A percentile compares a stretch with the other conserved stretches of the same genome.
These are phyloP conservation scores for Epinotia nisella DNA, from an alignment of 2,888 invertebrate species.

Conservation along the genomic window DNA sequence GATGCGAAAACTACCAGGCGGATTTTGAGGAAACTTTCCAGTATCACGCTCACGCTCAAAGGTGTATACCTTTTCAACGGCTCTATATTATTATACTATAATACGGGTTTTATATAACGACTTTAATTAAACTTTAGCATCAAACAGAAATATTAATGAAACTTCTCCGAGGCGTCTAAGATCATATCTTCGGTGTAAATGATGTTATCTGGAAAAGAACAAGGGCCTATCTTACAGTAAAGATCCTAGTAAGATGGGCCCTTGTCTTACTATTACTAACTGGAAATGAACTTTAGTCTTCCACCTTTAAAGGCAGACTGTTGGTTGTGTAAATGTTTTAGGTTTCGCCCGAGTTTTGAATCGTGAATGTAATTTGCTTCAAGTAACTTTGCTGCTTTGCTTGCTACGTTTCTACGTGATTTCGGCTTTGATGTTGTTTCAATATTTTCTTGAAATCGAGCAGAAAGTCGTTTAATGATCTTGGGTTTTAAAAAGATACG, in stretches of 20 bases:
- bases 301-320: neutral
- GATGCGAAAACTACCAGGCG: too few species aligned
- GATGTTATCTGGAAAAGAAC: neutral
- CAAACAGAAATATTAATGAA: constrained; percentile 27
- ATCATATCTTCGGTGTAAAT: constrained; percentile 9
- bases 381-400: constrained; percentile 12
- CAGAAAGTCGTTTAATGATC: neutral
- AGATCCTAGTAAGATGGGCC: neutral
- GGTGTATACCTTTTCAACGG: neutral
- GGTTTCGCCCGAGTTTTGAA: neutral
- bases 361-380: constrained; percentile 9
- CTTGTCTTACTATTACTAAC: constrained; percentile 4
- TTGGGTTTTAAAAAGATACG: too few species aligned
- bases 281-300: constrained; percentile 8
- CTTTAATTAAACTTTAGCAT: constrained; percentile 21
- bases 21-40: too few species aligned
- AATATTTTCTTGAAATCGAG: neutral
- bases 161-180: constrained; percentile 10
- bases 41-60: neutral
- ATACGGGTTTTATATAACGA: neutral
- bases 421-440: neutral
- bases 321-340: constrained; percentile 11
- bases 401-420: neutral
- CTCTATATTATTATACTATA: neutral
- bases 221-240: neutral